These are phyloP conservation scores for Amphiprion clarkii DNA, from an alignment of 2,797 vertebrate species.

Conservation along the genomic window DNA sequence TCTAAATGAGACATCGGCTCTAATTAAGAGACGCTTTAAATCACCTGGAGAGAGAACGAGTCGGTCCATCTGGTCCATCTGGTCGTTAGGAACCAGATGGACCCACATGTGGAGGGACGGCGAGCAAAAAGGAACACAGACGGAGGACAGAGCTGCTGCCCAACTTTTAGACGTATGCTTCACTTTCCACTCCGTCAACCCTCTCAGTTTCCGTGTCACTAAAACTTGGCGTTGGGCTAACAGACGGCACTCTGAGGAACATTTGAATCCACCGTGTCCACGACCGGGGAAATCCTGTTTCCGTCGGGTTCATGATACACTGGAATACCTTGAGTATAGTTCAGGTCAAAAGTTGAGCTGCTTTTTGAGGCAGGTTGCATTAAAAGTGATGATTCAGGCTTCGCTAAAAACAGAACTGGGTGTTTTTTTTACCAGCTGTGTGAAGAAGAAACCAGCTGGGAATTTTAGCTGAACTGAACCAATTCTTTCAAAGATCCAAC, in stretches of 20 bases:
- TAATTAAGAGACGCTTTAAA: slow-evolving; percentile 68
- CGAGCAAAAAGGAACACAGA: slow-evolving; percentile 45
- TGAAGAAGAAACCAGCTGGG: too few relatives aligned
- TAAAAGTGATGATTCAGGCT: too few relatives aligned
- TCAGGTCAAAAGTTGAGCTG: too few relatives aligned
- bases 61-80: slow-evolving; percentile 6
- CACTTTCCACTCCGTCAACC: background rate
- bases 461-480: too few relatives aligned
- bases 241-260: background rate
- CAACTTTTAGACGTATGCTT: slow-evolving; percentile 30
- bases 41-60: slow-evolving; percentile 56
- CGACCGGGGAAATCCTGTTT: background rate
- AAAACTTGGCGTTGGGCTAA: background rate
- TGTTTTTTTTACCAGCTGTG: too few relatives aligned
- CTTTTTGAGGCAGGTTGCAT: too few relatives aligned
- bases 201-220: slow-evolving; percentile 15
- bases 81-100: slow-evolving; percentile 70
- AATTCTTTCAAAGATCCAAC: too few relatives aligned
- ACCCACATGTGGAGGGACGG: slow-evolving; percentile 66
- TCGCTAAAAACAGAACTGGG: too few relatives aligned
- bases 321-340: too few relatives aligned
- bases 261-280: background rate
- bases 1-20: slow-evolving; percentile 72
- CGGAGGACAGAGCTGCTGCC: slow-evolving; percentile 49
- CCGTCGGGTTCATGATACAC: background rate